Evolutionary conservation across 2,797 vertebrate species (phyloP), one percentile per base, ranked within the genome.

Genomic region (Pachyuromys duprasi): DNA sequence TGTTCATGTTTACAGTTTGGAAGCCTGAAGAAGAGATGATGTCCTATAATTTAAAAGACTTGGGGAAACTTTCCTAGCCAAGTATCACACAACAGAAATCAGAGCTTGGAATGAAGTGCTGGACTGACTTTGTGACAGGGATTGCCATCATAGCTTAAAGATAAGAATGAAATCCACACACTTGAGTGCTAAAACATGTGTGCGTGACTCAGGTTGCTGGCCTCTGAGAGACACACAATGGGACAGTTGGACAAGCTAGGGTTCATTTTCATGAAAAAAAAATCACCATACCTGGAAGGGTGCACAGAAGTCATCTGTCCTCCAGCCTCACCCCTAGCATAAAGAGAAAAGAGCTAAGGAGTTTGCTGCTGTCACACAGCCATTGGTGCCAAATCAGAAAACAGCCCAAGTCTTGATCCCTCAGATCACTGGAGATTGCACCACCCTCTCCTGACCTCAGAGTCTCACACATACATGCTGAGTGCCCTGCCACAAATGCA

Each of bases 1-100:
- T 95, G 75, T 79, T 89, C 95, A 69, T 91, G 65, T 91, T 95
- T 94, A 72, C 28, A n/a, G 72, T 89, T 83, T 93, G 70, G 49
- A 97, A 97, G 82, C 28, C 70, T 0, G 0, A 74, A 87, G 78
- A 69, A 33, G 20, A 95, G 65, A 86, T 4, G 53, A 45, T 55
- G 63, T 75, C 82, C 90, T 86, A n/a, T 60, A 75, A 62, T 90
- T 93, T 87, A 86, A 89, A 95, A 83, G 81, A 86, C 70, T 95
- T n/a, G 7, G 24, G 33, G 67, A 90, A 94, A 90, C 5, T 7
- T 83, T 74, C 72, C 81, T 36, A 72, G 67, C 55, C 62, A 86
- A 8, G 31, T 88, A 39, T 82, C 31, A 49, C 45, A 72, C 89
- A 65, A 74, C 5, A 53, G 60, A 65, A 31, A 89, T 84, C 84